These are phyloP conservation scores for Pilophorus perplexus DNA, from an alignment of 2,888 invertebrate species.

Conservation along the genomic window DNA sequence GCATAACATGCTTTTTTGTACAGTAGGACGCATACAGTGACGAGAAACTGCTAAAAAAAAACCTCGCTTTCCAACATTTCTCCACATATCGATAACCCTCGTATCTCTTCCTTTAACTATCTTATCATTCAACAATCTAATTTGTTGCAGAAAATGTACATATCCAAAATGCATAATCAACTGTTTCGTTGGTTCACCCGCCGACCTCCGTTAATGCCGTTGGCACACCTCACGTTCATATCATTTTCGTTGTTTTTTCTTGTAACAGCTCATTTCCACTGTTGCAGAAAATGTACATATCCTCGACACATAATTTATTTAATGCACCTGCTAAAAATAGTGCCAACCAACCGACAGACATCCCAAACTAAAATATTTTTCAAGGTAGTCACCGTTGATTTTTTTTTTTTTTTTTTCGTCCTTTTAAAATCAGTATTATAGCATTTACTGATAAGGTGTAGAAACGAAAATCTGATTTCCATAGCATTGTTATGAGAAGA, in stretches of 20 bases:
- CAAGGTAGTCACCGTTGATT: too few species aligned
- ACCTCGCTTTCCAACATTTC: conserved; percentile 32
- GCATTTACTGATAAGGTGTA: conserved; percentile 26
- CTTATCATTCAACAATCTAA: conserved; percentile 1
- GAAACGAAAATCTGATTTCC: conserved; percentile 5
- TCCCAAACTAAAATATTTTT: too few species aligned
- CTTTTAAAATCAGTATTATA: conserved; percentile 32
- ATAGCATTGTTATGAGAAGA: conserved; percentile 38
- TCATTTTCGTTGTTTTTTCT: too few species aligned
- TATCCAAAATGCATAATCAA: conserved; percentile 32
- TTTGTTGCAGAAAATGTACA: conserved; percentile 22
- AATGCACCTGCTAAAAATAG: too few species aligned
- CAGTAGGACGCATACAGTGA: conserved; percentile 10
- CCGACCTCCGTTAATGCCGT: background rate
- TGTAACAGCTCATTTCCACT: too few species aligned
- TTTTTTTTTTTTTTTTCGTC: too few species aligned
- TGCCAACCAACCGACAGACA: too few species aligned
- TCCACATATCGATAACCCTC: conserved; percentile 29
- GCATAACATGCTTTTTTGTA: conserved; percentile 22
- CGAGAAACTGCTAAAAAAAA: conserved; percentile 8
- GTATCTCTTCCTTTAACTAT: conserved; percentile 16
- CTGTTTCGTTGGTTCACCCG: background rate
- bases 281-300: too few species aligned
- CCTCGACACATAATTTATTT: too few species aligned
- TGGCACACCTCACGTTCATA: background rate